A percentile compares a stretch with the other conserved stretches of the same genome.
Conservation (phyloP, 2,888 invertebrate genomes). For the Apotomis capreana region DNA sequence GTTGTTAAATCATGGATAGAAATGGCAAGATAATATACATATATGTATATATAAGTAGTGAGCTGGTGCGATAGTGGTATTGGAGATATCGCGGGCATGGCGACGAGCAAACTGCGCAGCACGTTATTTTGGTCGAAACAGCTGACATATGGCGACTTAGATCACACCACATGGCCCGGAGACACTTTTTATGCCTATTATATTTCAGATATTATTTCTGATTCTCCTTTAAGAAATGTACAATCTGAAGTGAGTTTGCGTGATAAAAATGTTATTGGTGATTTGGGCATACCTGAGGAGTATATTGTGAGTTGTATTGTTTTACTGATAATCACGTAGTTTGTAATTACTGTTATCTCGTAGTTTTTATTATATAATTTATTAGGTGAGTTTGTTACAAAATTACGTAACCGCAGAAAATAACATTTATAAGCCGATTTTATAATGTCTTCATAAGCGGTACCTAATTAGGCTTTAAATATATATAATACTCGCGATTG, state of each 20-base stretch:
- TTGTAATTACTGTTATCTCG: too few species aligned
- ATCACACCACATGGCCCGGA: conserved; percentile 57
- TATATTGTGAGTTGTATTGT: too few species aligned
- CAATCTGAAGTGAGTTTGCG: too few species aligned
- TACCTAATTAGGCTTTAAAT: too few species aligned
- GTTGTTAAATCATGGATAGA: background rate
- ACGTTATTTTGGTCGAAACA: conserved; percentile 66
- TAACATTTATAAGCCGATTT: background rate
- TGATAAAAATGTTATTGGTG: background rate
- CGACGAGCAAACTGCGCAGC: conserved; percentile 61
- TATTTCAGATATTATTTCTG: conserved; percentile 39
- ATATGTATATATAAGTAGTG: background rate
- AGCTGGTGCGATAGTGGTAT: conserved; percentile 1
- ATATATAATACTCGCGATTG: background rate
- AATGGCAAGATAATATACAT: background rate
- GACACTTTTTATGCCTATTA: conserved; percentile 46
- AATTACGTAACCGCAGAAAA: too few species aligned
- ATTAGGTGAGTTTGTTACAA: too few species aligned
- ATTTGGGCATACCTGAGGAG: background rate
- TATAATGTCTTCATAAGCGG: background rate
- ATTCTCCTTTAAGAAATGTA: conserved; percentile 15
- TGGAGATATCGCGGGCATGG: conserved; percentile 29
- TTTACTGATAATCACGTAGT: too few species aligned
- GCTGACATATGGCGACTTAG: conserved; percentile 68
- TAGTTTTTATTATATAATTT: background rate